Base-by-base conservation (phyloP, 2,113 vertebrate species). In the Thamnophis sirtalis region DNA sequence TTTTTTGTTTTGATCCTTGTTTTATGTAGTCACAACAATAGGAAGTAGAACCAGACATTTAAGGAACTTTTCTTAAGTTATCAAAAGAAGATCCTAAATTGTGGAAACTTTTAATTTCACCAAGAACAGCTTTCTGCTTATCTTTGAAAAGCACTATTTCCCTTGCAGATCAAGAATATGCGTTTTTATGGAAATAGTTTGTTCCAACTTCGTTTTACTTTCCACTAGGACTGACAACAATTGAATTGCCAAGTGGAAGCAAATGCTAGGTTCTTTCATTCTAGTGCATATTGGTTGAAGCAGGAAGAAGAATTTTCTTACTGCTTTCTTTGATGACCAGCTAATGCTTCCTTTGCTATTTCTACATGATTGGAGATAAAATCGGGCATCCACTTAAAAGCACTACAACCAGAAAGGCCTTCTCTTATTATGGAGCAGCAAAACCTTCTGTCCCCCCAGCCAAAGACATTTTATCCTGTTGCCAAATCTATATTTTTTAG, bases 61-160 rank as follows among this genome's bases (percentile, higher is more conserved):
- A 60, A 48, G 43, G 43, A 85, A 21, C 7, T 55, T 92, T 58
- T 22, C 28, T 89, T 85, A 50, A 11, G 49, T 60, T 38, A 89
- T 54, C 26, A 63, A 84, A 60, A 55, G 88, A 89, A n/a, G 22
- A 55, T 22, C 60, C 55, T 13, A 49, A 33, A 60, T 86, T 28
- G 60, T 89, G 91, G 84, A 54, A 92, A 51, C 28, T 56, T 92
- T 28, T 51, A 92, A 89, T n/a, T 60, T 60, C 80, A 89, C 24
- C 84, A 58, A 56, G 89, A 88, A 91, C 87, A 88, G 53, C 51
- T 84, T 84, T 93, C 63, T 88, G 33, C 48, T 91, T 88, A 91
- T 88, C 92, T 63, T 51, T 88, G 33, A 85, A 87, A 91, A 43
- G 48, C 49, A 93, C 54, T 43, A 88, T 58, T 91, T 93, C 92